phyloP scores from a whole-genome alignment of 2,888 invertebrate genomes.

The Hedya salicella region DNA sequence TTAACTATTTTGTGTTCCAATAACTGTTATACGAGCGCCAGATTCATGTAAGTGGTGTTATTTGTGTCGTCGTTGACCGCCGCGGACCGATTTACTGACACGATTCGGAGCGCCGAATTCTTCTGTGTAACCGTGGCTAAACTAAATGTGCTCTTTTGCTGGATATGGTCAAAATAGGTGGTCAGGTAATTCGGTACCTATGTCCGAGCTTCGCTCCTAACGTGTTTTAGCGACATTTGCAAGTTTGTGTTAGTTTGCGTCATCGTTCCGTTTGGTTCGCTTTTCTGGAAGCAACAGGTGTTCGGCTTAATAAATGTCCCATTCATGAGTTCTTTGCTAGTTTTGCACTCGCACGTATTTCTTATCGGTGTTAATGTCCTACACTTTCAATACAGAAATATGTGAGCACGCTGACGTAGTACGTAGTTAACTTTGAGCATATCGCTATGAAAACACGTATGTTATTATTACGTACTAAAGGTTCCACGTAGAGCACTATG shows the following conservation, averaged over 20 bases:
- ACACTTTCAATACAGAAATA: slow-evolving; percentile 31
- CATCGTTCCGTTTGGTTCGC: slow-evolving; percentile 36
- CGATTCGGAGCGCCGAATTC: slow-evolving; percentile 60
- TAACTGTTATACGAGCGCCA: slow-evolving; percentile 57
- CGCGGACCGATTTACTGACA: slow-evolving; percentile 65
- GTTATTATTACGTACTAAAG: slow-evolving; percentile 11
- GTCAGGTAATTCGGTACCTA: slow-evolving; percentile 58
- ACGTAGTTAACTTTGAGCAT: slow-evolving; percentile 38
- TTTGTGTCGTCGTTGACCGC: slow-evolving; percentile 71
- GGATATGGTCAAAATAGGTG: slow-evolving; percentile 66
- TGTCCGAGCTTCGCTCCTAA: slow-evolving; percentile 43
- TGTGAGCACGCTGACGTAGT: slow-evolving; percentile 20
- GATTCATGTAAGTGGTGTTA: slow-evolving; percentile 76
- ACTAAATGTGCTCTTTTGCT: slow-evolving; percentile 58
- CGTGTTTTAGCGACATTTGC: slow-evolving; percentile 43
- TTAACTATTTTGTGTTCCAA: slow-evolving; percentile 70
- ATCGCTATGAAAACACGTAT: slow-evolving; percentile 45
- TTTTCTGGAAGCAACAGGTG: slow-evolving; percentile 65
- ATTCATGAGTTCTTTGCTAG: slow-evolving; percentile 48
- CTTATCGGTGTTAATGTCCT: slow-evolving; percentile 41
- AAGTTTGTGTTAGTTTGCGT: slow-evolving; percentile 38
- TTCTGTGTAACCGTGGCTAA: slow-evolving; percentile 63
- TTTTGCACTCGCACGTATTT: slow-evolving; percentile 45
- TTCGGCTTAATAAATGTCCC: slow-evolving; percentile 47
- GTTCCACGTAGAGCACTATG: slow-evolving; percentile 3